Evolutionary conservation across 2,113 vertebrate species (phyloP).

Genomic region (Sphyrna mokarran): DNA sequence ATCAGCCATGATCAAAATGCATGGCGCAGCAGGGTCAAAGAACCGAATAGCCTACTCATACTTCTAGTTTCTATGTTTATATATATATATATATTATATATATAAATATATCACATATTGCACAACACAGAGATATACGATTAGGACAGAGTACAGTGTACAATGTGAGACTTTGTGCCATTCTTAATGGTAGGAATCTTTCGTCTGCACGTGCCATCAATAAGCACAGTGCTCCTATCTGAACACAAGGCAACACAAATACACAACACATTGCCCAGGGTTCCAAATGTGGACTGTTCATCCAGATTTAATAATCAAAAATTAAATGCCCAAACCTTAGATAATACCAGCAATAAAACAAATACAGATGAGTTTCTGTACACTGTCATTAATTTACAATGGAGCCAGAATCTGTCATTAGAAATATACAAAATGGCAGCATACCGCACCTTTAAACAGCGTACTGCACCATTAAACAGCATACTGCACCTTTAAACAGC

Average conservation of each 20-base stretch:
- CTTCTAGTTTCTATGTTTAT: background rate
- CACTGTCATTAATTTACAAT: constrained; percentile 33
- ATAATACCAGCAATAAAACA: constrained; percentile 38
- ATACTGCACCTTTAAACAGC: constrained; percentile 27
- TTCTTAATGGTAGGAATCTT: background rate
- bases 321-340: constrained; percentile 26
- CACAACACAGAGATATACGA: background rate
- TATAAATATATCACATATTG: background rate
- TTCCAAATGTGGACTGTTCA: constrained; percentile 36
- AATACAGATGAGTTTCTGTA: constrained; percentile 36
- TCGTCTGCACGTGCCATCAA: background rate
- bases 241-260: constrained; percentile 20
- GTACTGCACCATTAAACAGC: background rate
- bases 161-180: background rate
- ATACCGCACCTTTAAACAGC: background rate
- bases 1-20: too few species aligned
- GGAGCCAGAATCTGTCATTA: constrained; percentile 35
- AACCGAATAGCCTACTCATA: too few species aligned
- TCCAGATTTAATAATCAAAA: constrained; percentile 38
- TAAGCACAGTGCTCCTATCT: background rate
- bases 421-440: constrained; percentile 35
- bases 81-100: background rate
- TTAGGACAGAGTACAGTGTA: background rate
- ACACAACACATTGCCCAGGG: constrained; percentile 25
- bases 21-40: too few species aligned